Evolutionary conservation across 53 echinoderm and acorn worm genomes (phyloP).

Genomic region (Echinarachnius parma): DNA sequence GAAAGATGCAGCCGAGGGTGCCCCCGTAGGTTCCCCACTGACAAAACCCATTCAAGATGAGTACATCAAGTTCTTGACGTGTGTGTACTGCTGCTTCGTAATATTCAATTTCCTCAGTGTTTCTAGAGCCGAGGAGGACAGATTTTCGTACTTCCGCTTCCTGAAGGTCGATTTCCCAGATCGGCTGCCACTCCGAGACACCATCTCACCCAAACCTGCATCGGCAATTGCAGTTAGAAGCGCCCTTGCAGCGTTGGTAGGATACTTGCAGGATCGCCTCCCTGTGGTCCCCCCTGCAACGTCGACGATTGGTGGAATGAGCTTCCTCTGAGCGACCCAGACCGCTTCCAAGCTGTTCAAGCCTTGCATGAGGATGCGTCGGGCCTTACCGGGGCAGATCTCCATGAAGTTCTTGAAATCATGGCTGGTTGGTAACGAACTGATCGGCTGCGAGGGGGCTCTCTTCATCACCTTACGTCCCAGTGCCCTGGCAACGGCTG

Average conservation of each 20-base stretch:
- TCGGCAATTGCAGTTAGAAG: conserved; percentile 35
- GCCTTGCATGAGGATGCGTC: conserved; percentile 23
- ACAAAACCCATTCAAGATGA: too few relatives aligned
- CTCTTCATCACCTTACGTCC: conserved; percentile 5
- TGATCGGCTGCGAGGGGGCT: too few relatives aligned
- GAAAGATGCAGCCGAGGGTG: too few relatives aligned
- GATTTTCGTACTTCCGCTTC: conserved; percentile 7
- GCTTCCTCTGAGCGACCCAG: conserved; percentile 37
- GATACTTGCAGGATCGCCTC: conserved; percentile 17
- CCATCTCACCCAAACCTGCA: conserved; percentile 31
- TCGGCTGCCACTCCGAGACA: conserved; percentile 12
- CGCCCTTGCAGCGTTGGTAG: conserved; percentile 21
- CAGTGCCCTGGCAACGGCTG: not conserved
- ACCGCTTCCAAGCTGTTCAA: not conserved
- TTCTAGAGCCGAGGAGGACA: conserved; percentile 8
- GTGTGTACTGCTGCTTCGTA: conserved; percentile 6
- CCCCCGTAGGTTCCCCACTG: too few relatives aligned
- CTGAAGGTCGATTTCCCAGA: conserved; percentile 19
- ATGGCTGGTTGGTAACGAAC: conserved; percentile 2
- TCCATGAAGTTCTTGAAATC: conserved; percentile 32
- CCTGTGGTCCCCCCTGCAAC: not conserved
- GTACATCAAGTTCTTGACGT: not conserved
- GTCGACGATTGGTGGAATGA: conserved; percentile 9
- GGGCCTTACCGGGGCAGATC: conserved; percentile 11
- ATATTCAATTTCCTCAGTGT: conserved; percentile 18